phyloP scores from a whole-genome alignment of 2,888 invertebrate genomes.

The Tipula helvola region DNA sequence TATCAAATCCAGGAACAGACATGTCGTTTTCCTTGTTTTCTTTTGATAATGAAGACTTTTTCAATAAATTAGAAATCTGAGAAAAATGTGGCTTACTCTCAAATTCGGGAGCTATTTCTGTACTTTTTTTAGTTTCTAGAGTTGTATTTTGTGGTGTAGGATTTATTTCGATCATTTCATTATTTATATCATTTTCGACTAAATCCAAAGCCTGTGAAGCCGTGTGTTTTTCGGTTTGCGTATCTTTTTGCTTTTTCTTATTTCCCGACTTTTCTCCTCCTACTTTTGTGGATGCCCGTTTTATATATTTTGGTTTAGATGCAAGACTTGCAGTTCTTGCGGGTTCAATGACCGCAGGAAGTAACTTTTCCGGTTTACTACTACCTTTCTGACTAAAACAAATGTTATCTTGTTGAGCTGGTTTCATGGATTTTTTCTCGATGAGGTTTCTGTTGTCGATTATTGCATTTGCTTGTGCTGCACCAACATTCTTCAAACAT shows the following conservation, averaged over 20 bases:
- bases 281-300: neutral
- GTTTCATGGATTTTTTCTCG: neutral
- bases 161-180: neutral
- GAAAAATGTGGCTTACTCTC: neutral
- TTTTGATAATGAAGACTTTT: neutral
- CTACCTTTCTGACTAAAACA: neutral
- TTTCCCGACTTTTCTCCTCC: neutral
- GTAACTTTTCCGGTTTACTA: neutral
- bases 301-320: neutral
- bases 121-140: neutral
- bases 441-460: neutral
- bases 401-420: neutral
- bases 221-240: neutral
- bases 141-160: neutral
- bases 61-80: neutral
- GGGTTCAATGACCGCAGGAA: neutral
- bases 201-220: neutral
- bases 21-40: neutral
- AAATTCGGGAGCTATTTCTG: neutral
- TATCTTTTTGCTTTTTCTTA: neutral
- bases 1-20: neutral
- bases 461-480: slow-evolving; percentile 30
- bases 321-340: neutral
- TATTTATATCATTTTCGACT: neutral
- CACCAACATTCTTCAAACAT: slow-evolving; percentile 39